Base-by-base conservation (phyloP, 2,797 vertebrate genomes). In the Darevskia nairensis region DNA sequence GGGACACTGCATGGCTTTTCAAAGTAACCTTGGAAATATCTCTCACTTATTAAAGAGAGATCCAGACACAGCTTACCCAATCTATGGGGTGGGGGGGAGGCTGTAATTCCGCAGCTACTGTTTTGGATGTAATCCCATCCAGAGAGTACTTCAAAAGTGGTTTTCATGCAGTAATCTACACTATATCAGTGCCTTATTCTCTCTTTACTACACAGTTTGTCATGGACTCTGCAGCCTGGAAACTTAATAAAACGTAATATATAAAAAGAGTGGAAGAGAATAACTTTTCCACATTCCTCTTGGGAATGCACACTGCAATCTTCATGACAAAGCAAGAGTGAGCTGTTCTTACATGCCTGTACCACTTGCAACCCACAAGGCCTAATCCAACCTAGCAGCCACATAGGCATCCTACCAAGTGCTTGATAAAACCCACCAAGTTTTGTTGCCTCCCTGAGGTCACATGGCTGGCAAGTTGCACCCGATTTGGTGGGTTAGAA, bases 1-100 rank as follows among this genome's bases (percentile, higher is more conserved):
- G 83, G 2, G 4, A 23, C 21, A 87, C 23, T 2, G 35, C 0
- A 0, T 0, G 0, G 32, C 8, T 87, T 64, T 41, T 68, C 39
- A 35, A 21, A 29, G n/a, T 44, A 39, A 79, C 0, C 4, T 82
- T 46, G 0, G 23, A 86, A 80, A 88, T 8, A 8, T 46, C 82
- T 25, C 3, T 1, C 6, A n/a, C 84, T 89, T 83, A 32, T 69
- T 75, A 64, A 27, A 87, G 21, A 23, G 44, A 2, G 39, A 82
- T 10, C 69, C 29, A 83, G 55, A 85, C 86, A 61, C 0, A 0
- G 3, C 59, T 80, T 88, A 23, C 46, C 84, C 77, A 75, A 69
- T 59, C 29, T n/a, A n/a, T 35, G 46, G 39, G 39, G 39, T 3
- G 39, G 39, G 46, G 9, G 2, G 10, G 10, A 66, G 39, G 59